Base-by-base conservation (phyloP, 2,113 vertebrate species). In the Gasterosteus nipponicus region DNA sequence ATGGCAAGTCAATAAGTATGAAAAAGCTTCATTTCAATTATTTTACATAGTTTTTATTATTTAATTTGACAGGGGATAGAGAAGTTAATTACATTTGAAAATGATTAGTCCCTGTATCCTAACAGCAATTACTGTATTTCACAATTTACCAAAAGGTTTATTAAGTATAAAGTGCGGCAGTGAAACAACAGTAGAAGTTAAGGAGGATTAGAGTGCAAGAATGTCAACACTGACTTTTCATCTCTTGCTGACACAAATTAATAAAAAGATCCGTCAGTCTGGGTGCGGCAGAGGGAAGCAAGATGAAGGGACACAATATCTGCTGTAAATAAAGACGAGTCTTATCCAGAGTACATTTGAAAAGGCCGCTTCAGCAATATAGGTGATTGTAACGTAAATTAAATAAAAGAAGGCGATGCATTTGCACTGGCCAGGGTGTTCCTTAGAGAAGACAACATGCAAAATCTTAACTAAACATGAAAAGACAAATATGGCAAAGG, bases 131-230 rank as follows among this genome's bases (percentile, higher is more conserved):
- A 56, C 49, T 35, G 5, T 8, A 35, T 65, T 56, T 60, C 5
- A 64, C 67, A 38, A 59, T 57, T 47, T 33, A 61, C 19, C 26
- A 29, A 44, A 63, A 65, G 64, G 19, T 65, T 58, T 39, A 5
- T 49, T 26, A 44, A 54, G 65, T 85, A 84, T 92, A 93, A 93
- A 93, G 92, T 92, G 92, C 92, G 71, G 81, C 88, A 92, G 92
- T 92, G 90, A 78, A 66, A 78, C 60, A 89, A 83, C 77, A 86
- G 85, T 87, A 64, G 4, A 10, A 62, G 77, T 69, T 77, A 14
- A 75, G 58, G 22, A 83, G 73, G 64, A 57, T 78, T 22, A 77
- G 61, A 81, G 89, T 81, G 81, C 86, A 87, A 78, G 26, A 79
- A 70, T 54, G 18, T 81, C 41, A 51, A 49, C 46, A 35, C 39